Evolutionary conservation across 2,888 invertebrate species (phyloP).

Genomic region (Folsomia candida): DNA sequence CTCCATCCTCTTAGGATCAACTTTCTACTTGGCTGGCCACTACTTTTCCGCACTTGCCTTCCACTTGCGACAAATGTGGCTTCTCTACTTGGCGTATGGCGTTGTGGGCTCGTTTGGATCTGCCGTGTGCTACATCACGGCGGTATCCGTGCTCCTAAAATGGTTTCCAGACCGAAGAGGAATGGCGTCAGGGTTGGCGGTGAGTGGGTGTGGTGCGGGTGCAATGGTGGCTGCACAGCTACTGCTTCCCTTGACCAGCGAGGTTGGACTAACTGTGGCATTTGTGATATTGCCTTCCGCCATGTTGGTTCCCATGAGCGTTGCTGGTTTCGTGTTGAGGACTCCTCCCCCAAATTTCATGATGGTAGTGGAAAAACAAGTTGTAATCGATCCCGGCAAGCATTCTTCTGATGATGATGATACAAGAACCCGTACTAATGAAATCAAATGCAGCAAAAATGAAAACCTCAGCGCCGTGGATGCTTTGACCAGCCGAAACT

Average conservation of each 20-base stretch:
- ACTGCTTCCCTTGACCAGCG: constrained; percentile 34
- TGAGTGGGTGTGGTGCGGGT: constrained; percentile 44
- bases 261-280: constrained; percentile 34
- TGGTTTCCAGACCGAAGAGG: constrained; percentile 46
- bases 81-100: constrained; percentile 39
- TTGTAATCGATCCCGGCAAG: too few relatives aligned
- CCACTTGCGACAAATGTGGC: too few relatives aligned
- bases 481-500: constrained; percentile 36
- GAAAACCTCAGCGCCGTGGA: constrained; percentile 28
- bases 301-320: constrained; percentile 28
- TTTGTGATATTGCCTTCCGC: constrained; percentile 36
- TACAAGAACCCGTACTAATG: not conserved
- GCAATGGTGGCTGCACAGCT: constrained; percentile 38
- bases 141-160: constrained; percentile 44
- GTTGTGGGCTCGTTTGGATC: too few relatives aligned
- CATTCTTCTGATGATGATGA: too few relatives aligned
- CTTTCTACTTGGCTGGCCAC: constrained; percentile 37
- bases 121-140: constrained; percentile 44
- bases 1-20: constrained; percentile 32
- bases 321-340: constrained; percentile 33
- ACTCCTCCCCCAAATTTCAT: constrained; percentile 40
- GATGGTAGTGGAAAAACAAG: too few relatives aligned
- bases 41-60: constrained; percentile 36
- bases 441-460: constrained; percentile 21
- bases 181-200: constrained; percentile 41